Conservation (phyloP, 2,888 invertebrate genomes). For the Agrochola circellaris region DNA sequence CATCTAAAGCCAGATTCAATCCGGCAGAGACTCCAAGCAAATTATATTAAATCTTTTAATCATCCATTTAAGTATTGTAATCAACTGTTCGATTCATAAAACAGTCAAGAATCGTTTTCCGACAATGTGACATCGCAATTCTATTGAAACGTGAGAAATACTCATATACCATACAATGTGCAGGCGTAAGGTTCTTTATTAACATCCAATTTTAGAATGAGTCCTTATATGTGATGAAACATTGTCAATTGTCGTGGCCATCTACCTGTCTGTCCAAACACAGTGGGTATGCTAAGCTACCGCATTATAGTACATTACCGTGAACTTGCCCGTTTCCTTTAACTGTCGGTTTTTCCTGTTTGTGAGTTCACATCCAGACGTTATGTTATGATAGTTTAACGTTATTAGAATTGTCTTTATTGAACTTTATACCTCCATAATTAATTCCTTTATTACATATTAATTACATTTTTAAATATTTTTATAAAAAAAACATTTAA, state of each 20-base stretch:
- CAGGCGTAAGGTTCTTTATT: conserved; percentile 53
- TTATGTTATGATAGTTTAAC: conserved; percentile 10
- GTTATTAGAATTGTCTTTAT: conserved; percentile 7
- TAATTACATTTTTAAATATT: no score
- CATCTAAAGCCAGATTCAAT: not conserved
- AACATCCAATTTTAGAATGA: conserved; percentile 64
- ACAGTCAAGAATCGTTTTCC: conserved; percentile 22
- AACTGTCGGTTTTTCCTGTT: conserved; percentile 63
- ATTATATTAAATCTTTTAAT: not conserved
- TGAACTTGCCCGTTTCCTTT: conserved; percentile 54
- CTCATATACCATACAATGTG: conserved; percentile 41
- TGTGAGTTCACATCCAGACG: conserved; percentile 40
- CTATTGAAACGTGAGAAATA: conserved; percentile 42
- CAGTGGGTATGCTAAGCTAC: conserved; percentile 62
- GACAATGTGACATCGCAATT: conserved; percentile 35
- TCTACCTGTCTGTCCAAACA: conserved; percentile 73
- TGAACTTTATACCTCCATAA: not conserved
- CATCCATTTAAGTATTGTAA: not conserved
- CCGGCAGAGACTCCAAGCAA: not conserved
- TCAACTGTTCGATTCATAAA: conserved; percentile 15
- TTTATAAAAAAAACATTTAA: no score
- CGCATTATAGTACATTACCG: conserved; percentile 58
- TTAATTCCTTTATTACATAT: not conserved
- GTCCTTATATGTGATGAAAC: conserved; percentile 55
- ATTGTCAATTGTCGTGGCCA: conserved; percentile 50